A percentile compares a stretch with the other conserved stretches of the same genome.
phyloP scores from a whole-genome alignment of 1,140 invertebrate species.

The Drosophila mojavensis region DNA sequence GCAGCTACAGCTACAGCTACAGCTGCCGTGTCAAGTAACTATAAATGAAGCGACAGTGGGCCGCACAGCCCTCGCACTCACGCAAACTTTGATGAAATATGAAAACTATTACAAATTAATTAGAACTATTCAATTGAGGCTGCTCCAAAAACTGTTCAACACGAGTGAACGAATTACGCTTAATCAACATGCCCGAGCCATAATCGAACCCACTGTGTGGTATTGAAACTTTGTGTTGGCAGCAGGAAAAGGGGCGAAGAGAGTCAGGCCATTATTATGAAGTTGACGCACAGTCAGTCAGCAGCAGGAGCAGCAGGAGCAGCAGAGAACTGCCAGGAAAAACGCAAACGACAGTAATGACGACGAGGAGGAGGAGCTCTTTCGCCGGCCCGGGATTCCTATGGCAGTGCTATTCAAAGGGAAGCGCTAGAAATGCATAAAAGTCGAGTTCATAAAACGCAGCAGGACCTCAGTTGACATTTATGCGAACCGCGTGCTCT shows the following conservation, averaged over 20 bases:
- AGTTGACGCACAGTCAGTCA: slow-evolving; percentile 78
- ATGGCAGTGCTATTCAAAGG: slow-evolving; percentile 57
- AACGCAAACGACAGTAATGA: slow-evolving; percentile 78
- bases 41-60: slow-evolving; percentile 54
- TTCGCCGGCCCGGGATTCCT: slow-evolving; percentile 15
- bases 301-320: slow-evolving; percentile 16
- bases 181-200: background rate
- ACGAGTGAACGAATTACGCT: background rate
- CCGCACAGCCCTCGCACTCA: background rate
- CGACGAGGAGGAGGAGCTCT: slow-evolving; percentile 40
- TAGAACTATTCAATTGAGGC: background rate
- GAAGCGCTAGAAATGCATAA: slow-evolving; percentile 77
- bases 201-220: slow-evolving; percentile 55
- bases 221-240: slow-evolving; percentile 56
- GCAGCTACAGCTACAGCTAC: slow-evolving; percentile 34
- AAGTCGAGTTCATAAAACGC: slow-evolving; percentile 77
- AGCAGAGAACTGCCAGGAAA: slow-evolving; percentile 45
- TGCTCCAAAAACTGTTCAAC: background rate
- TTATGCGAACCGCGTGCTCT: slow-evolving; percentile 62
- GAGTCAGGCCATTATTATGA: slow-evolving; percentile 73
- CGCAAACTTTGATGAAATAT: background rate
- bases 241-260: slow-evolving; percentile 25
- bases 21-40: slow-evolving; percentile 48
- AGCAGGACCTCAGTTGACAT: slow-evolving; percentile 74
- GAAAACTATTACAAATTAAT: background rate